Evolutionary conservation across 2,888 invertebrate species (phyloP), one percentile per base, ranked within the genome.

Genomic region (Prenolepis imparis): DNA sequence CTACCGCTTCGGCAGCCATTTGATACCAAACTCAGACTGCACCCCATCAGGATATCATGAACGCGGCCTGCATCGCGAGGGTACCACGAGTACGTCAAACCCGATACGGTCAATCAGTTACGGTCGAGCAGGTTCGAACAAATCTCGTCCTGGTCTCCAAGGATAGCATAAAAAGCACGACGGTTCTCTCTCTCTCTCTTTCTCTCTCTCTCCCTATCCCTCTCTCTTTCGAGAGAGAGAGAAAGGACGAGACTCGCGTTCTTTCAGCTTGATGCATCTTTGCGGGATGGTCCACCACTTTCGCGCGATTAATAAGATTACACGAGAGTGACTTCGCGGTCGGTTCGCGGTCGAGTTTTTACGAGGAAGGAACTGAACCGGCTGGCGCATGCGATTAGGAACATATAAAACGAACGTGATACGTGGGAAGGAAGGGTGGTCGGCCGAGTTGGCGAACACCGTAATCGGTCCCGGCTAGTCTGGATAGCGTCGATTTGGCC

Each of bases 1-100:
- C 74, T 70, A 70, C 55, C 80, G 84, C n/a, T 52, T 83, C 66
- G 85, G 90, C 90, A 90, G 92, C 92, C 91, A 92, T 93, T 92
- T 91, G 91, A 92, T 93, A 91, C 92, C 92, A 92, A 93, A 92
- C 91, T 91, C 88, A 92, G 92, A 92, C 88, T 88, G 87, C 78
- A 57, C 59, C 70, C 78, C 87, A 93, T 80, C 92, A 93, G 93
- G 93, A 87, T 84, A 92, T 86, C 89, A 93, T 92, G 84, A 82
- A 55, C 11, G 18, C 8, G 21, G 18, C 21, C n/a, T 41, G 63
- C 55, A 59, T 32, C 59, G 24, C 68, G 55, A 44, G 24, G 21
- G 21, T 9, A 32, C 41, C 70, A 8, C 21, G 18, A 48, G 48
- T n/a, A 52, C 72, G 21, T 18, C 55, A 57, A n/a, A 64, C 78